A percentile compares a stretch with the other conserved stretches of the same genome.
Conservation (phyloP, 2,888 invertebrate genomes). For the Netelia virgata region DNA sequence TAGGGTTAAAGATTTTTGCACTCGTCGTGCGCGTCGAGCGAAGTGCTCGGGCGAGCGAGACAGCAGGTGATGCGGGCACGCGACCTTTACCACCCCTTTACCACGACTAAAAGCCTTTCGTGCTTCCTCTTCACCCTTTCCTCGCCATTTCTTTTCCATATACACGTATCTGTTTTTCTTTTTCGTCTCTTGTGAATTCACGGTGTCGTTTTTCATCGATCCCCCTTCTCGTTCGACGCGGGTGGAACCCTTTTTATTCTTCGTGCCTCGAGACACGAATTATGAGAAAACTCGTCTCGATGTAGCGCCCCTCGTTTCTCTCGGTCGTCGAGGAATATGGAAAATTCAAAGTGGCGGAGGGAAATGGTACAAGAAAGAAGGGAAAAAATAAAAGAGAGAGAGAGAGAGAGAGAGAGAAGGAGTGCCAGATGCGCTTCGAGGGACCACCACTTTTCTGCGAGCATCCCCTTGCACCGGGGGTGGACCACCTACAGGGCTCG, state of each 20-base stretch:
- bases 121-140: constrained; percentile 30
- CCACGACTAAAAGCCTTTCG: constrained; percentile 55
- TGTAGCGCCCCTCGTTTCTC: constrained; percentile 44
- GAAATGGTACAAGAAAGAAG: background rate
- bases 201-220: constrained; percentile 64
- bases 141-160: constrained; percentile 27
- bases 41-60: background rate
- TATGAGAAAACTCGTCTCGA: constrained; percentile 74
- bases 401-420: constrained; percentile 21
- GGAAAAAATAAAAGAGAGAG: background rate
- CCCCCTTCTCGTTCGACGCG: constrained; percentile 28
- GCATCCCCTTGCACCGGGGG: constrained; percentile 64
- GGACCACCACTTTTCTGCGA: constrained; percentile 70
- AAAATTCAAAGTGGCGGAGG: constrained; percentile 13
- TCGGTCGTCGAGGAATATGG: constrained; percentile 11
- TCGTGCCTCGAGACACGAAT: constrained; percentile 65
- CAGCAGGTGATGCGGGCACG: constrained; percentile 82
- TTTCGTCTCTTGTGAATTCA: constrained; percentile 53
- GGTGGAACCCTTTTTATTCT: constrained; percentile 64
- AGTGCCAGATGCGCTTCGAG: constrained; percentile 73
- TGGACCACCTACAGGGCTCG: constrained; percentile 77
- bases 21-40: constrained; percentile 21
- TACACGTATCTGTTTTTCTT: constrained; percentile 51
- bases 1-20: constrained; percentile 63
- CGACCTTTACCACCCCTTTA: constrained; percentile 73